These are phyloP conservation scores for Anabacerthia variegaticeps DNA, from an alignment of 2,797 vertebrate species.

Conservation along the genomic window DNA sequence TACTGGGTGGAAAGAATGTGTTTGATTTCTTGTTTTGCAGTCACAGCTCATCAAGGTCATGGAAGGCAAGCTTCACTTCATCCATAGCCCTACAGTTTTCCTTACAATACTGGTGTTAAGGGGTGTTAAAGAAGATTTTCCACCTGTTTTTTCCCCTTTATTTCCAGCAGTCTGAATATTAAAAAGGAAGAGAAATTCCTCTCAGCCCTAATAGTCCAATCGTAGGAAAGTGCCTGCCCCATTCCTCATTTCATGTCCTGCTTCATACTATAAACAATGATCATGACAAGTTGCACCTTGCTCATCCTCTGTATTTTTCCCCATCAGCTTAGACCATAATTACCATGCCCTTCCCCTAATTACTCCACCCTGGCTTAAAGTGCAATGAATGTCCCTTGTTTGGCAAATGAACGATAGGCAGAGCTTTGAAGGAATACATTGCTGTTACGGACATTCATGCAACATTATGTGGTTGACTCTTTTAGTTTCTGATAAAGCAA, in stretches of 20 bases:
- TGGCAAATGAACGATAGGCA: slow-evolving; percentile 32
- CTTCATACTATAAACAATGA: slow-evolving; percentile 19
- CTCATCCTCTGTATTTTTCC: neutral
- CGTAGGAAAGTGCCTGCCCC: neutral
- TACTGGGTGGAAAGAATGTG: neutral
- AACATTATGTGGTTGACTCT: neutral
- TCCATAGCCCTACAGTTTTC: neutral
- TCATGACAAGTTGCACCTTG: slow-evolving; percentile 27
- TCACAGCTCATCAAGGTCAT: neutral
- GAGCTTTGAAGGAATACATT: neutral
- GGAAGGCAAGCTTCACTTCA: neutral
- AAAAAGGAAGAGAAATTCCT: neutral
- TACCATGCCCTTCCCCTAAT: slow-evolving; percentile 26
- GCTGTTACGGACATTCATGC: neutral
- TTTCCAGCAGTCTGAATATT: neutral
- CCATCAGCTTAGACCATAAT: slow-evolving; percentile 46
- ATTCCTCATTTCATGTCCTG: neutral
- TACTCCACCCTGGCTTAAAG: slow-evolving; percentile 57
- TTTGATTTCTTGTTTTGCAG: neutral
- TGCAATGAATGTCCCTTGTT: slow-evolving; percentile 28
- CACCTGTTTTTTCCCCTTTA: neutral
- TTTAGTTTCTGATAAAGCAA: neutral
- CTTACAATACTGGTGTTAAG: neutral
- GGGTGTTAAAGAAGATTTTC: neutral
- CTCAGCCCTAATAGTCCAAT: neutral